Percentiles rank a stretch among this genome's conserved stretches.
Conservation (phyloP, 1,140 invertebrate species). For the Cheumatopsyche charites region DNA sequence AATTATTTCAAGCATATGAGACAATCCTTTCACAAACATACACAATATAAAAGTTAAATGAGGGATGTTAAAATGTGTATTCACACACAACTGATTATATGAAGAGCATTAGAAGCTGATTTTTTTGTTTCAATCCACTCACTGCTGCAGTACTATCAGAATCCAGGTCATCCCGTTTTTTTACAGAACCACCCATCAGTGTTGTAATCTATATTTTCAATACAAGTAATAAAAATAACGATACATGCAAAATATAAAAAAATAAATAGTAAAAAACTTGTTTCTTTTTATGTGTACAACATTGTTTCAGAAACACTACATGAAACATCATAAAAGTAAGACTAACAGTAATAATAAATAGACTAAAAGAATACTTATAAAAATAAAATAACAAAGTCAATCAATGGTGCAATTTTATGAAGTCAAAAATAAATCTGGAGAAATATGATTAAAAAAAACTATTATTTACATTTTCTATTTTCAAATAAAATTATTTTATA, state of each 20-base stretch:
- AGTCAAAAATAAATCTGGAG: too few species aligned
- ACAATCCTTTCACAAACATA: background rate
- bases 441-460: too few species aligned
- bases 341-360: too few species aligned
- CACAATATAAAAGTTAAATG: background rate
- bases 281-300: too few species aligned
- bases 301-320: too few species aligned
- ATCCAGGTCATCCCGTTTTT: slow-evolving; percentile 65
- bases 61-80: slow-evolving; percentile 9
- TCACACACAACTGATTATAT: slow-evolving; percentile 23
- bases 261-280: too few species aligned
- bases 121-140: slow-evolving; percentile 57
- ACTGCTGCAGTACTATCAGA: slow-evolving; percentile 66
- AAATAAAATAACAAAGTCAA: too few species aligned
- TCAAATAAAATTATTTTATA: background rate
- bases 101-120: slow-evolving; percentile 23
- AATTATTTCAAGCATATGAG: too few species aligned
- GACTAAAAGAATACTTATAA: too few species aligned
- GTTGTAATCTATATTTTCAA: slow-evolving; percentile 62
- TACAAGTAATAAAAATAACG: slow-evolving; percentile 31
- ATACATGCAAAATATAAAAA: slow-evolving; percentile 35
- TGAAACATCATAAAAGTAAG: too few species aligned
- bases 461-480: background rate
- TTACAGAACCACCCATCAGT: slow-evolving; percentile 67
- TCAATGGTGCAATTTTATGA: too few species aligned